Percentiles rank a stretch among this genome's conserved stretches.
These are phyloP conservation scores for Hyaena hyaena DNA, from an alignment of 2,113 vertebrate genomes.

Conservation along the genomic window DNA sequence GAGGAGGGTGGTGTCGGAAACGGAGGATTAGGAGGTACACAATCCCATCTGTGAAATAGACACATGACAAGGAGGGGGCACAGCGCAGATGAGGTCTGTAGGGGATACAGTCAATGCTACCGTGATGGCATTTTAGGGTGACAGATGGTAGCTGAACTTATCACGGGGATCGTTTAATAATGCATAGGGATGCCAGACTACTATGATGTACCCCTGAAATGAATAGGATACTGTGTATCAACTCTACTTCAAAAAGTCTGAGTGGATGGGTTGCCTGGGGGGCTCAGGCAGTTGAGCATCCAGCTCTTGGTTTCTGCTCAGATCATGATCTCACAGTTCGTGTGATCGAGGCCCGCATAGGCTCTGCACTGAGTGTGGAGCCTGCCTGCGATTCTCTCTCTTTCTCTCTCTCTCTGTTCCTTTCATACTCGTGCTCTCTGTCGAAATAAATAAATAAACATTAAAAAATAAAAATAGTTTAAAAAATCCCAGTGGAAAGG, in stretches of 20 bases:
- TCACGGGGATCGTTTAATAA: neutral
- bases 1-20: neutral
- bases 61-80: neutral
- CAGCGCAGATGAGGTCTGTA: no score
- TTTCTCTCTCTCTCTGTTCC: no score
- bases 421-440: no score
- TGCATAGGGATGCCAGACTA: neutral
- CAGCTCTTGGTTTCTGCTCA: no score
- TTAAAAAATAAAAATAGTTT: no score
- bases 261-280: no score
- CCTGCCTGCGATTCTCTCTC: no score
- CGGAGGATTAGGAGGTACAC: neutral
- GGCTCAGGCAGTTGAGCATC: no score
- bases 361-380: no score
- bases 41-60: neutral
- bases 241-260: neutral
- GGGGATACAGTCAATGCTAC: neutral
- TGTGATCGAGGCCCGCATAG: no score
- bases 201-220: neutral
- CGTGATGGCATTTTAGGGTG: rapidly evolving
- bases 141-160: neutral
- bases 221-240: neutral
- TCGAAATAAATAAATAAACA: no score
- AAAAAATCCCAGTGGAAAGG: neutral
- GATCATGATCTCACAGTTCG: no score